phyloP scores from a whole-genome alignment of 2,888 invertebrate species.

The Beris morrisii region DNA sequence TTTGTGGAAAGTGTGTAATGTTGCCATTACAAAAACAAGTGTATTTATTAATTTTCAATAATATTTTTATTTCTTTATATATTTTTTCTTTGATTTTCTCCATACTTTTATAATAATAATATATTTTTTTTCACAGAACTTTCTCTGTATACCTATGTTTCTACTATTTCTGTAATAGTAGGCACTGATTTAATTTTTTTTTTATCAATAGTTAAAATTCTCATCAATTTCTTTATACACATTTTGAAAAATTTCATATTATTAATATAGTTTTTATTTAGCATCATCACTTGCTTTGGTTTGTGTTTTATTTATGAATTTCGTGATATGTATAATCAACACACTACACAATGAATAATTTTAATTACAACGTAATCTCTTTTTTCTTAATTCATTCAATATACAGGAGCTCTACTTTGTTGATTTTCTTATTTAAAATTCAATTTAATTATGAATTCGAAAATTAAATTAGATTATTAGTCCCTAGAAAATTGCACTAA shows the following conservation, averaged over 20 bases:
- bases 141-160: no score
- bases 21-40: no score
- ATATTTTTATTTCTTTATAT: not conserved
- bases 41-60: no score
- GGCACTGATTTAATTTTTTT: no score
- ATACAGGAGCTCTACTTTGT: no score
- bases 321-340: not conserved
- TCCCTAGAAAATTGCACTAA: conserved; percentile 29
- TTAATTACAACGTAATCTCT: not conserved
- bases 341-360: not conserved
- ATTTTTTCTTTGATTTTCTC: not conserved
- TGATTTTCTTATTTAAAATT: no score
- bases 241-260: not conserved
- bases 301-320: conserved; percentile 15
- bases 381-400: not conserved
- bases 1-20: no score
- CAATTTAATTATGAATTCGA: no score
- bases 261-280: conserved; percentile 3
- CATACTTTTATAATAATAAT: not conserved
- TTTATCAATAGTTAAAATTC: not conserved
- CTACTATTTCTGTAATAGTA: no score
- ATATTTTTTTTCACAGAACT: not conserved
- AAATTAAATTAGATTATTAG: conserved; percentile 10
- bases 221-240: not conserved
- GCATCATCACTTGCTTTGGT: conserved; percentile 31